These are phyloP conservation scores for Leuciscus idus DNA, from an alignment of 2,113 vertebrate species.

Conservation along the genomic window DNA sequence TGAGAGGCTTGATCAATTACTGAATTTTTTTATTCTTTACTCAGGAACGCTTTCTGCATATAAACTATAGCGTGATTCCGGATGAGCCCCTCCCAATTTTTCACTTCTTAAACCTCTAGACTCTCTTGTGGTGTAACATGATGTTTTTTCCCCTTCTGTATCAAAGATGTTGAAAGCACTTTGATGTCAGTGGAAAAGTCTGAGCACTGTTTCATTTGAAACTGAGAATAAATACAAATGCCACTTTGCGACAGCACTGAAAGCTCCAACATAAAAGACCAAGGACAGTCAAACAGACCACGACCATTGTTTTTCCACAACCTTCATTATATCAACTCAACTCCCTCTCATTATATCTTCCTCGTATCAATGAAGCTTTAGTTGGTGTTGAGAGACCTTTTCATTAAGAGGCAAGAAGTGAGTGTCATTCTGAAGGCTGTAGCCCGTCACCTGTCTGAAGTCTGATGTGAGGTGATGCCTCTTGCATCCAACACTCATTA, in stretches of 20 bases:
- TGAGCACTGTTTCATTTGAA: neutral
- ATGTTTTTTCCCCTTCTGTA: neutral
- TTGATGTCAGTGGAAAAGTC: neutral
- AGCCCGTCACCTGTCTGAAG: neutral
- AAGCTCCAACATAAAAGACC: constrained; percentile 53
- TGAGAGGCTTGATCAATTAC: neutral
- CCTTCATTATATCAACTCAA: constrained; percentile 16
- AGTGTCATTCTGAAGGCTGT: neutral
- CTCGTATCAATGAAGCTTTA: neutral
- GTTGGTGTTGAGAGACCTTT: neutral
- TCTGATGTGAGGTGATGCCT: neutral
- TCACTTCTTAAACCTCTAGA: neutral
- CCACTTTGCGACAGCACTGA: constrained; percentile 38
- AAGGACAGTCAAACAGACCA: constrained; percentile 28
- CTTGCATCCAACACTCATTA: neutral
- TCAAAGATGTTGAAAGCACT: neutral
- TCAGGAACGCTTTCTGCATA: neutral
- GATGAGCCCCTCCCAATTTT: neutral
- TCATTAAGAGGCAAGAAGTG: neutral
- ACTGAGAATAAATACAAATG: neutral
- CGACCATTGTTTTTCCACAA: constrained; percentile 57
- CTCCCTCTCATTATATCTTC: constrained; percentile 56
- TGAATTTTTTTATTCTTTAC: neutral
- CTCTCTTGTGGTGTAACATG: neutral
- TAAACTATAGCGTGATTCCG: neutral